Conservation (phyloP, 2,888 invertebrate genomes). For the Nephrotoma flavescens region DNA sequence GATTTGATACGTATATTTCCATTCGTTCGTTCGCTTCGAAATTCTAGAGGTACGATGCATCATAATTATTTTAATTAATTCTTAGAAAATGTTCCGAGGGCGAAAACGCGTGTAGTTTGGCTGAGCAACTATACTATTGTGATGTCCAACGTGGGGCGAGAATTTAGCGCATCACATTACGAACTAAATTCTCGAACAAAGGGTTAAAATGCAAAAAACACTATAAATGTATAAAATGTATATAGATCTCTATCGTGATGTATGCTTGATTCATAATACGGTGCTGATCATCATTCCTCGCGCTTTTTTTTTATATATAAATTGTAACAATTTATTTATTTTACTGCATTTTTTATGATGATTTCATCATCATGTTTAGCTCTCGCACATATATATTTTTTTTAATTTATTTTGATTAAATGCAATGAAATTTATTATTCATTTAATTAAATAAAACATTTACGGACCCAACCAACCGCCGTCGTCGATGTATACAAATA, state of each 20-base stretch:
- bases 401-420: background rate
- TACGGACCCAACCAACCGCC: background rate
- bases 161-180: background rate
- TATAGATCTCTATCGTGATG: background rate
- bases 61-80: background rate
- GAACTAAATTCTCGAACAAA: background rate
- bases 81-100: background rate
- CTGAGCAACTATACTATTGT: background rate
- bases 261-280: background rate
- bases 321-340: background rate
- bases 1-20: background rate
- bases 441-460: background rate
- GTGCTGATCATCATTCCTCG: background rate
- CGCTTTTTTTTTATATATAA: background rate
- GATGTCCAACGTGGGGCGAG: background rate
- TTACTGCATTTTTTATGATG: background rate
- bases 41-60: background rate
- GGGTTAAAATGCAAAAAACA: background rate
- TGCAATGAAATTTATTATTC: background rate
- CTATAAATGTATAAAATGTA: background rate
- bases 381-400: background rate
- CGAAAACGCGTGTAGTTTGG: background rate
- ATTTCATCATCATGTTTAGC: background rate
- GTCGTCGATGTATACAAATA: background rate
- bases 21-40: too few relatives aligned